Conservation (phyloP, 2,797 vertebrate genomes). For the Trachurus trachurus region DNA sequence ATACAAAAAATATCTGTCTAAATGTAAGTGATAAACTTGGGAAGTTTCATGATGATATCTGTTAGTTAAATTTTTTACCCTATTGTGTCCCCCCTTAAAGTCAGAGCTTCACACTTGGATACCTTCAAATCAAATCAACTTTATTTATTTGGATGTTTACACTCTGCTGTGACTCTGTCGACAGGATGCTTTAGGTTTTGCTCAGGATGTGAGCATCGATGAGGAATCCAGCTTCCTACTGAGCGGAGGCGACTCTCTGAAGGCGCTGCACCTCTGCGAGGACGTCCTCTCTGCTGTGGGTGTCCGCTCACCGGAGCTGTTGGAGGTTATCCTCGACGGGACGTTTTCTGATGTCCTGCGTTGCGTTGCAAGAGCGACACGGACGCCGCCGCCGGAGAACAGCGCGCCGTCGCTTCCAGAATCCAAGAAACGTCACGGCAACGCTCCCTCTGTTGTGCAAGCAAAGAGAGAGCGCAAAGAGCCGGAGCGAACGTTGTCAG, state of each 20-base stretch:
- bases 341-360: slow-evolving; percentile 88
- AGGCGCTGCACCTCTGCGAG: slow-evolving; percentile 86
- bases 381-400: slow-evolving; percentile 47
- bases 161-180: neutral
- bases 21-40: no score
- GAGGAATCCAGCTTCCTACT: slow-evolving; percentile 89
- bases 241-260: slow-evolving; percentile 95
- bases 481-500: slow-evolving; percentile 1
- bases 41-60: no score
- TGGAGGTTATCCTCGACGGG: slow-evolving; percentile 90
- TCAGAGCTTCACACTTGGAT: neutral
- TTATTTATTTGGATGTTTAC: neutral
- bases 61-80: no score
- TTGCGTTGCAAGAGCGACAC: slow-evolving; percentile 73
- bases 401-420: neutral
- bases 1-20: no score
- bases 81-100: neutral
- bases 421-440: slow-evolving; percentile 44
- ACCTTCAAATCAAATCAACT: no score
- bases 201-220: slow-evolving; percentile 76
- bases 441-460: neutral
- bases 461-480: slow-evolving; percentile 63
- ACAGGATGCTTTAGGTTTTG: slow-evolving; percentile 87
- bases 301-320: slow-evolving; percentile 83
- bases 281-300: slow-evolving; percentile 87